phyloP scores from a whole-genome alignment of 2,797 vertebrate genomes.

The Oreonectes daqikongensis region DNA sequence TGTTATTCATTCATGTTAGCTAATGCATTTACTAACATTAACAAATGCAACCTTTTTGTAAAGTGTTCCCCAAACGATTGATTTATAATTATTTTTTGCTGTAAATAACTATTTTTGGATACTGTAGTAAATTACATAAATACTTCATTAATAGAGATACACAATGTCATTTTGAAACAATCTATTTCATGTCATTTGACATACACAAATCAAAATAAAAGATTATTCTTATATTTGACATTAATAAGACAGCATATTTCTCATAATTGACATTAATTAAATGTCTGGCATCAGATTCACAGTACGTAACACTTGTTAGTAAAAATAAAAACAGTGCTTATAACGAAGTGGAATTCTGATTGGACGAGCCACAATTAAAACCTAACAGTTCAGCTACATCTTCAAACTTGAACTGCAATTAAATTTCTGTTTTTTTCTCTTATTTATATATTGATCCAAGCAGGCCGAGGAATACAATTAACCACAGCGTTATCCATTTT shows the following conservation, averaged over 20 bases:
- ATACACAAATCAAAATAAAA: background rate
- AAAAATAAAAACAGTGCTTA: background rate
- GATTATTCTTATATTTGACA: background rate
- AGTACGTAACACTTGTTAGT: background rate
- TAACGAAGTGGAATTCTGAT: background rate
- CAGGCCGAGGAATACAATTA: slow-evolving; percentile 53
- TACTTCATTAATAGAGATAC: background rate
- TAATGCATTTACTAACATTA: too few relatives aligned
- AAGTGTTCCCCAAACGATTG: too few relatives aligned
- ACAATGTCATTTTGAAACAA: too few relatives aligned
- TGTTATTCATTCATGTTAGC: too few relatives aligned
- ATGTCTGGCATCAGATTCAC: background rate
- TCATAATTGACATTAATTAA: background rate
- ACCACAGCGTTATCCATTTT: slow-evolving; percentile 47
- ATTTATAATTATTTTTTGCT: too few relatives aligned
- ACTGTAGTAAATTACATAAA: background rate
- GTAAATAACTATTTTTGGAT: background rate
- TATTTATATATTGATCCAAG: slow-evolving; percentile 50
- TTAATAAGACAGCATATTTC: background rate
- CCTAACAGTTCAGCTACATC: slow-evolving; percentile 17
- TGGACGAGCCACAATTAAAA: background rate
- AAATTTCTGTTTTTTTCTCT: slow-evolving; percentile 47
- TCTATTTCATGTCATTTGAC: background rate
- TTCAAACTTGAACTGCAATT: slow-evolving; percentile 28
- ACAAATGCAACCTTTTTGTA: too few relatives aligned